Evolutionary conservation across 1,140 invertebrate species (phyloP).

Genomic region (Solenopsis fugax): DNA sequence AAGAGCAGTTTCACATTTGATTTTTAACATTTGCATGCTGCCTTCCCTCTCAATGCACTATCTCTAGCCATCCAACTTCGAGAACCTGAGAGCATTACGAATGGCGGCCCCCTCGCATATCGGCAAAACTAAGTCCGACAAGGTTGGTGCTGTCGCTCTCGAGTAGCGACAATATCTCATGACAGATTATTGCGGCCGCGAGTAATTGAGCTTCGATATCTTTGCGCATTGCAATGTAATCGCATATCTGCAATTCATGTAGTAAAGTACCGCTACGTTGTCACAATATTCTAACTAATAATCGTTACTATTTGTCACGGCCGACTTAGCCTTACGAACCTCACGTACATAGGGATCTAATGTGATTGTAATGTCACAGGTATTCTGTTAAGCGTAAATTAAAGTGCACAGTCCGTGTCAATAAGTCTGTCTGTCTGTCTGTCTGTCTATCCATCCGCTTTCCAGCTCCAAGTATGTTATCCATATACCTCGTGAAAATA

Average conservation of each 20-base stretch:
- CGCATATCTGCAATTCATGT: background rate
- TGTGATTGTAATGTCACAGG: constrained; percentile 45
- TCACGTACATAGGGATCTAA: constrained; percentile 31
- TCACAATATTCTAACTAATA: background rate
- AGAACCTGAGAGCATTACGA: constrained; percentile 91
- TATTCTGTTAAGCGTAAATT: constrained; percentile 41
- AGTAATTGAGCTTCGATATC: constrained; percentile 30
- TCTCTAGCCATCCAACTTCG: constrained; percentile 91
- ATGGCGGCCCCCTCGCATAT: constrained; percentile 94
- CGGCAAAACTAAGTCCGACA: constrained; percentile 94
- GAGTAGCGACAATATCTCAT: background rate
- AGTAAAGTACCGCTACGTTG: background rate
- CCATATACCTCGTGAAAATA: constrained; percentile 7
- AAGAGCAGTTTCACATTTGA: constrained; percentile 70
- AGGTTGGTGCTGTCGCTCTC: constrained; percentile 88
- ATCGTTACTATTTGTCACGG: background rate
- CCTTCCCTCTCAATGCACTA: constrained; percentile 80
- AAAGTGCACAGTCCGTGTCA: constrained; percentile 47
- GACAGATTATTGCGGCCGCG: background rate
- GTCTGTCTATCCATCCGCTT: constrained; percentile 21
- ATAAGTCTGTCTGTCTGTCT: constrained; percentile 30
- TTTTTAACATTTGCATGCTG: constrained; percentile 87
- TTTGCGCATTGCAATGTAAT: background rate
- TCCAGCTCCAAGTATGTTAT: constrained; percentile 69
- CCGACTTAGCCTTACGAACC: background rate